Evolutionary conservation across 1,140 invertebrate genomes (phyloP), one percentile per base, ranked within the genome.

Genomic region (Arctopsyche grandis): DNA sequence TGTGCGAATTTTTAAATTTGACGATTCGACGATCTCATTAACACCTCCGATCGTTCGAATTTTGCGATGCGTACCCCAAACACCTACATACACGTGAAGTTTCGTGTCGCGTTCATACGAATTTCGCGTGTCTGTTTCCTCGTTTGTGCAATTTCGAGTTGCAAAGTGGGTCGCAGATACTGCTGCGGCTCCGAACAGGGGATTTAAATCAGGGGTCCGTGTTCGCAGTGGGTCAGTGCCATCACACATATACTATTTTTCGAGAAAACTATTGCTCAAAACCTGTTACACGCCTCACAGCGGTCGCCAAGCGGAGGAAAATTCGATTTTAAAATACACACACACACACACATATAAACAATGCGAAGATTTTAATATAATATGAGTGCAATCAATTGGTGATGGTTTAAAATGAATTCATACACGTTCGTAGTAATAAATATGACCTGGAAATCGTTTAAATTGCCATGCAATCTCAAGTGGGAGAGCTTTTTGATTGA

Each of bases 371-470:
- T n/a, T 4, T 38, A 38, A 38, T 38, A 38, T 38, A 4, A 38
- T 38, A 38, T 38, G 29, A 4, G 7, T 38, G 7, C 29, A 38
- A 38, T 38, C 29, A 38, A 38, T 38, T 38, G 29, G 29, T 7
- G 29, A 38, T 38, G 1, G 29, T 38, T 38, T 38, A 38, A 38
- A 38, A 38, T 38, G 7, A 38, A 38, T 38, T 38, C 29, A 38
- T 38, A 38, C 29, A 38, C 1, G 29, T 38, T 1, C 7, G 29
- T 38, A 12, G 48, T 60, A 60, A 66, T 26, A 66, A 66, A 66
- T 66, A 26, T 66, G 63, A 66, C 63, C 63, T 66, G 63, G 29
- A 66, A 66, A 66, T 26, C 22, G 63, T 24, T 26, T 26, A 22
- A 60, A 60, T 12, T 52, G 48, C 1, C 48, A 4, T 38, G 3